Percentiles rank a stretch among this genome's conserved stretches.
Conservation (phyloP, 2,113 vertebrate species). For the Chaetops frenatus region DNA sequence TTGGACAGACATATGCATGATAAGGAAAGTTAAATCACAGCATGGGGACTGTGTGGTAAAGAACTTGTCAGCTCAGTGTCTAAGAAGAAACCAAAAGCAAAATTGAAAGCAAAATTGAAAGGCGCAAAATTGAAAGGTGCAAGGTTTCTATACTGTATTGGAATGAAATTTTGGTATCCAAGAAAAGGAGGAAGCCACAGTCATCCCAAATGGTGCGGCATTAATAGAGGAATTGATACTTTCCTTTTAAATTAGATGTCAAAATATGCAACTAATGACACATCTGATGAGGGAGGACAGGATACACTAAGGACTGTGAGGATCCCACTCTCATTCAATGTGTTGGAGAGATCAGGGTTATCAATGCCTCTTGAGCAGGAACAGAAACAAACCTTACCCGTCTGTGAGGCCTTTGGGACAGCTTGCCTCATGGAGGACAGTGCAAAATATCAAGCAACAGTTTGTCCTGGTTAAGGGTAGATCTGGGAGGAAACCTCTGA, state of each 20-base stretch:
- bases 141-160: not conserved
- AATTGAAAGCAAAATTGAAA: not conserved
- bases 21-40: not conserved
- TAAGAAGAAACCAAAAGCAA: not conserved
- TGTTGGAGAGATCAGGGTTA: not conserved
- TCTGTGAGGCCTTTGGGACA: not conserved
- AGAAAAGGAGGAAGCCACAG: not conserved
- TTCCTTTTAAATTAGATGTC: not conserved
- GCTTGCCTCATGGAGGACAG: not conserved
- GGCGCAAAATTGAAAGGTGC: not conserved
- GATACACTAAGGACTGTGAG: not conserved
- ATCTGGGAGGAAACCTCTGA: too few species aligned
- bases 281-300: not conserved
- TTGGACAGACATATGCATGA: fast-evolving
- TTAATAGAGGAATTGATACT: not conserved
- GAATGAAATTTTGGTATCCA: not conserved
- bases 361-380: fast-evolving
- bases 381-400: not conserved
- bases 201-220: not conserved
- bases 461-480: too few species aligned
- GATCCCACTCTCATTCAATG: too few species aligned
- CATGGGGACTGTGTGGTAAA: not conserved
- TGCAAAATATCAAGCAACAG: not conserved
- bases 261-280: not conserved
- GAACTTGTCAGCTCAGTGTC: not conserved